Base-by-base conservation (phyloP, 1,140 invertebrate species). In the Pemphigus obesinymphae region DNA sequence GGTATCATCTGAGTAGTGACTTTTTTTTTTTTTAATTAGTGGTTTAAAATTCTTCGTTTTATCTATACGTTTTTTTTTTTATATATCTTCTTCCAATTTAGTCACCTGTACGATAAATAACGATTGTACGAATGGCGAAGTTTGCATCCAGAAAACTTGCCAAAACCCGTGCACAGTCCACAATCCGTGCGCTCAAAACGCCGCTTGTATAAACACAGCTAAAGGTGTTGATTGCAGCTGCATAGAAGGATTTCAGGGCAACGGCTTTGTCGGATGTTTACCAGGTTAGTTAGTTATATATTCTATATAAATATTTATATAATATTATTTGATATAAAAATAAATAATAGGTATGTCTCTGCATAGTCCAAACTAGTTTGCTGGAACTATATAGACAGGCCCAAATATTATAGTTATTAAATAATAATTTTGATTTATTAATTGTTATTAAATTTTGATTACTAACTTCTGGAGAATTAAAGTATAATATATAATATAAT, bases 181-280 rank as follows among this genome's bases (percentile, higher is more conserved):
- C 84, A 93, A 94, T 86, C 93, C 93, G 17, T 97, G 95, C 86
- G 93, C 92, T 83, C 89, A 89, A 83, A 92, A 96, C 86, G 95
- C 95, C 50, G 89, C 94, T 82, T 97, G 95, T 88, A 91, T 95
- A 86, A 95, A 96, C 85, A 92, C 92, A n/a, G 94, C 95, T 84
- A 95, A 96, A 85, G 91, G 91, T 82, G 91, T 93, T 2, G 93
- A 95, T 83, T 97, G 95, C 86, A 93, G 90, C 84, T 97, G 95
- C 85, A 90, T 90, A 40, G 92, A 95, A 86, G 94, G 93, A 76
- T 96, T 90, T 85, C 91, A 95, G 85, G 95, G 95, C 85, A 95
- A 96, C 85, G 94, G 94, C 85, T 93, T 92, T 85, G 89, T 93
- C 29, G 90, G 91, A 83, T 95, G 93, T 85, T 89, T 91, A 83